Conservation (phyloP, 2,888 invertebrate genomes). For the Hypsopygia costalis region DNA sequence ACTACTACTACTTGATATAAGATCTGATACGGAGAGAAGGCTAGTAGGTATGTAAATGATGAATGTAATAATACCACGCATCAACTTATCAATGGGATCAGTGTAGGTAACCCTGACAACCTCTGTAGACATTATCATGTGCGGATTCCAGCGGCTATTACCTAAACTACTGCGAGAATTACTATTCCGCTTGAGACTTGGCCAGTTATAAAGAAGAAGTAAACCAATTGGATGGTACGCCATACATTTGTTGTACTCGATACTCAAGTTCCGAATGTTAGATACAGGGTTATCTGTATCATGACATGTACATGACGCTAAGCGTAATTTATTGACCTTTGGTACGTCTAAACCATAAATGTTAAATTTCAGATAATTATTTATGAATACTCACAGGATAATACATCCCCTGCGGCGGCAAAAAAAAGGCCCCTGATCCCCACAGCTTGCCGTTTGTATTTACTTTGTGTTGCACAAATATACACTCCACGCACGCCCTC, state of each 20-base stretch:
- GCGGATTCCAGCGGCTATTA: not conserved
- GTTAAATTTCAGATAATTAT: slow-evolving; percentile 15
- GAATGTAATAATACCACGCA: slow-evolving; percentile 1
- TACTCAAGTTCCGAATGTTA: slow-evolving; percentile 23
- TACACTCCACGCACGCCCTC: slow-evolving; percentile 73
- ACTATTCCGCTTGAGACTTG: not conserved
- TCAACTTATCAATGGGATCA: slow-evolving; percentile 9
- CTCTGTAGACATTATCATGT: slow-evolving; percentile 7
- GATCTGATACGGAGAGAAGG: no score
- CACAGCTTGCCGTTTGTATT: slow-evolving; percentile 96
- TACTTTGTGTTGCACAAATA: slow-evolving; percentile 81
- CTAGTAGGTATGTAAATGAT: no score
- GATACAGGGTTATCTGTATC: slow-evolving; percentile 24
- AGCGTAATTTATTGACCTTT: slow-evolving; percentile 19
- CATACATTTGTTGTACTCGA: slow-evolving; percentile 31
- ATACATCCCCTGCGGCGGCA: slow-evolving; percentile 98
- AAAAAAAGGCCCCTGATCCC: slow-evolving; percentile 97
- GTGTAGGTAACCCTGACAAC: slow-evolving; percentile 25
- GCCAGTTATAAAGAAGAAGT: not conserved
- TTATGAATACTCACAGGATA: slow-evolving; percentile 91
- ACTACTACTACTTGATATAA: not conserved
- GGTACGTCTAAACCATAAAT: not conserved
- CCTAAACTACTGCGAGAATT: not conserved
- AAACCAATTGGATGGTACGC: slow-evolving; percentile 29
- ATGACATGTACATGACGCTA: slow-evolving; percentile 16